Evolutionary conservation across 2,113 vertebrate species (phyloP), one percentile per base, ranked within the genome.

Genomic region (Sapajus apella): DNA sequence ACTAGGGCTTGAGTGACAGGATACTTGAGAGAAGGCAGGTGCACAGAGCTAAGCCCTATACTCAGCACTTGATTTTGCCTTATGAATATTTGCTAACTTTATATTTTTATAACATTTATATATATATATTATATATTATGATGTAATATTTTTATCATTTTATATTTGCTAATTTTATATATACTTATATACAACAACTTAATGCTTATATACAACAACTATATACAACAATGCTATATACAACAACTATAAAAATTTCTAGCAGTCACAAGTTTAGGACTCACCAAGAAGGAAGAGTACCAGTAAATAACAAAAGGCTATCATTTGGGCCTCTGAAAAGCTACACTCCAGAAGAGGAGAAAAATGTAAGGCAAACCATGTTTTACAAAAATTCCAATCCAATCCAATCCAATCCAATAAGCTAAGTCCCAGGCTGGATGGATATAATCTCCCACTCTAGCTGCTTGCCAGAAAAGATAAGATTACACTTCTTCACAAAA

Each of bases 391-490:
- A 95, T 56, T 58, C 27, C 21, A 84, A 45, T 43, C 58, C 56
- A 84, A 40, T 40, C 58, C 56, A 84, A 40, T 40, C 52, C 56
- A 17, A 35, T 73, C 76, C 8, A 68, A 32, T 40, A 84, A 92
- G 18, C 12, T 77, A 30, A 80, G 27, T 50, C 14, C 47, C 52
- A 12, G 32, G 55, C 12, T 7, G 17, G 61, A 47, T 3, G 11
- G n/a, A 66, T 61, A 4, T 40, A 43, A 76, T 77, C 40, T 77
- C 12, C 12, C n/a, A 50, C 1, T 32, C 35, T 70, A 56, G 9
- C 30, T 75, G 66, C 37, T 37, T 93, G 43, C 9, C n/a, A 91
- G 83, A 72, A 83, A 86, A 95, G 20, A 82, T 58, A 96, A 87
- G 21, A 20, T 40, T 3, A 90, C 40, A 43, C 30, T 10, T 64